Percentiles rank a stretch among this genome's conserved stretches.
Evolutionary conservation across 2,797 vertebrate species (phyloP).

Genomic region (Xiphophorus birchmanni): DNA sequence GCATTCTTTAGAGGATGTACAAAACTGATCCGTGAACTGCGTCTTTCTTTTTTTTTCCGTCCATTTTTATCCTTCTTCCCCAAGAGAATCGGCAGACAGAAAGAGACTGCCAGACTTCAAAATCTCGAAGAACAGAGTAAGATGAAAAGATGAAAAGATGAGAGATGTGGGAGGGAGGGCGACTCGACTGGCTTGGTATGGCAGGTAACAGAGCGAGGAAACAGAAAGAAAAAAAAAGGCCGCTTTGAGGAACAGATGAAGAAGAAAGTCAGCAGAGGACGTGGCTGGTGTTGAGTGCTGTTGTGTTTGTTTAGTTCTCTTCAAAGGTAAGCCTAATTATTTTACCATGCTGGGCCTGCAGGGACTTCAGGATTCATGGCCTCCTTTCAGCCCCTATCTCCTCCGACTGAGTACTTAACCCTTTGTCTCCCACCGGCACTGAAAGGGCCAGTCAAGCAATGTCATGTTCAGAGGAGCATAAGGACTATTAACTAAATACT

Average conservation of each 20-base stretch:
- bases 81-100: conserved; percentile 54
- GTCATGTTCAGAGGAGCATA: neutral
- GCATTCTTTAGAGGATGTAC: conserved; percentile 63
- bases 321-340: conserved; percentile 85
- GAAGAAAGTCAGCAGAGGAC: conserved; percentile 40
- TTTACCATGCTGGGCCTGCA: conserved; percentile 82
- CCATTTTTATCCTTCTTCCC: conserved; percentile 48
- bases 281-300: conserved; percentile 76
- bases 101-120: conserved; percentile 40
- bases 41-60: conserved; percentile 19
- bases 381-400: conserved; percentile 71
- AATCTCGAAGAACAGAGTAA: conserved; percentile 46
- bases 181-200: conserved; percentile 43
- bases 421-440: conserved; percentile 39
- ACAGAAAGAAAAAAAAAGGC: conserved; percentile 55
- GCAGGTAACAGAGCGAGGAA: conserved; percentile 76
- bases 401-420: conserved; percentile 66
- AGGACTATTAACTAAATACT: neutral
- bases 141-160: conserved; percentile 57
- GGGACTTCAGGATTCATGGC: conserved; percentile 74
- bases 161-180: conserved; percentile 52
- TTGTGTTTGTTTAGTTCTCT: conserved; percentile 85
- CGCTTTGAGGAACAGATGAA: conserved; percentile 44
- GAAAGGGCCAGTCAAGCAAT: neutral
- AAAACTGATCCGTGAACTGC: conserved; percentile 74